Evolutionary conservation across 1,140 invertebrate genomes (phyloP).

Genomic region (Drepana arcuata): DNA sequence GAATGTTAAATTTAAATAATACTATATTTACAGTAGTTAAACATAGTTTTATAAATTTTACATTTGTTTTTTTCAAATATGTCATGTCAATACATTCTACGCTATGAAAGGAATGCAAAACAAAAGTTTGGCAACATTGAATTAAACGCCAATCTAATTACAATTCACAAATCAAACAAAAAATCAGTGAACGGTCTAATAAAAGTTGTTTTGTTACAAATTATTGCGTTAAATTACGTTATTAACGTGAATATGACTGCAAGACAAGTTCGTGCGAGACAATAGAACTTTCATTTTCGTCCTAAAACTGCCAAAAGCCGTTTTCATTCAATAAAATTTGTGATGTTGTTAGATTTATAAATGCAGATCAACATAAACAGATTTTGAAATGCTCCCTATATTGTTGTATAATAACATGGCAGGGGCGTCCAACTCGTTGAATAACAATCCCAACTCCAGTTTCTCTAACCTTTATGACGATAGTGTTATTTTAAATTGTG

Average conservation of each 20-base stretch:
- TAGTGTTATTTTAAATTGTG: slow-evolving; percentile 53
- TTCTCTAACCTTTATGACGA: slow-evolving; percentile 39
- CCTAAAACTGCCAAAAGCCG: slow-evolving; percentile 14
- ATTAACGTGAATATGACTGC: slow-evolving; percentile 19
- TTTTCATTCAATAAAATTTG: slow-evolving; percentile 25
- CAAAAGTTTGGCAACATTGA: no score
- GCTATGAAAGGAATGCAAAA: slow-evolving; percentile 15
- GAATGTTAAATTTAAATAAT: no score
- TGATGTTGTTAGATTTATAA: slow-evolving; percentile 59
- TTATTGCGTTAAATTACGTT: slow-evolving; percentile 15
- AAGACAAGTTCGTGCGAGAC: slow-evolving; percentile 38
- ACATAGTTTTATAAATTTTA: no score
- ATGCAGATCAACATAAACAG: slow-evolving; percentile 23
- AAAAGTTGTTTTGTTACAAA: slow-evolving; percentile 21
- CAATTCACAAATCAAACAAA: background rate
- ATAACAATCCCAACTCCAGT: slow-evolving; percentile 28
- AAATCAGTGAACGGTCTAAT: slow-evolving; percentile 14
- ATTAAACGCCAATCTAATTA: background rate
- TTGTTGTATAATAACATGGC: slow-evolving; percentile 59
- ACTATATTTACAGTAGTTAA: no score
- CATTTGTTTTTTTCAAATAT: no score
- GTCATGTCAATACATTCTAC: no score
- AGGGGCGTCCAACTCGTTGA: slow-evolving; percentile 38
- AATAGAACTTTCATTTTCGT: slow-evolving; percentile 36
- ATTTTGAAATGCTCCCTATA: slow-evolving; percentile 52